Evolutionary conservation across 2,797 vertebrate species (phyloP).

Genomic region (Schizothorax lantsangensis): DNA sequence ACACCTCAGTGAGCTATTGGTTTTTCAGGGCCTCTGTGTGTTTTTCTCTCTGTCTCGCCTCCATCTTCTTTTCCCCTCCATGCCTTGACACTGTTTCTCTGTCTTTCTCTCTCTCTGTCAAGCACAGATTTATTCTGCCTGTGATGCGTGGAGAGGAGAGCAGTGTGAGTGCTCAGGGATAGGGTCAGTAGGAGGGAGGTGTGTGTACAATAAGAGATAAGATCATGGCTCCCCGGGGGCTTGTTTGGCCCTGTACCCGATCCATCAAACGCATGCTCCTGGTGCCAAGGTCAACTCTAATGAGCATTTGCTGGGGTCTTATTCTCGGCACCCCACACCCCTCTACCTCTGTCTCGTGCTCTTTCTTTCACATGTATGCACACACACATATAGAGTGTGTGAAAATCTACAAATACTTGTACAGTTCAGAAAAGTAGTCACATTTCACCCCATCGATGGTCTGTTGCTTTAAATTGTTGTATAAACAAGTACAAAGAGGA

Average conservation of each 20-base stretch:
- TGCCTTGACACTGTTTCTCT: constrained; percentile 37
- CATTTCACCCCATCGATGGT: background rate
- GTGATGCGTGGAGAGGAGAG: constrained; percentile 80
- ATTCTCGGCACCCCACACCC: constrained; percentile 73
- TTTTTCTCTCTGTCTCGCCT: constrained; percentile 56
- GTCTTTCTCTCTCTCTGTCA: constrained; percentile 69
- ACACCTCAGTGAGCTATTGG: constrained; percentile 80
- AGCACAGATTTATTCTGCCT: constrained; percentile 96
- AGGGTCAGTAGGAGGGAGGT: constrained; percentile 72
- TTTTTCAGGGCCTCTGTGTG: constrained; percentile 72
- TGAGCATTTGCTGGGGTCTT: constrained; percentile 89
- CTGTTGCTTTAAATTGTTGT: background rate
- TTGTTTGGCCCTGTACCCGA: constrained; percentile 88
- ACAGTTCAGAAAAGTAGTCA: constrained; percentile 46
- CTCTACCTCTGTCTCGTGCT: constrained; percentile 55
- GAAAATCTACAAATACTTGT: constrained; percentile 67
- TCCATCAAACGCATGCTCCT: constrained; percentile 91
- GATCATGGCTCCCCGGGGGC: constrained; percentile 86
- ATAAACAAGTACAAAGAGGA: background rate
- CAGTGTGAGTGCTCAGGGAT: constrained; percentile 70
- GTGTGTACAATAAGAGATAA: constrained; percentile 95
- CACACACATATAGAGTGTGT: constrained; percentile 41
- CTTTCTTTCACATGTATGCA: constrained; percentile 48
- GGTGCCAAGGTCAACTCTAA: constrained; percentile 98
- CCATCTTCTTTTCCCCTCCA: constrained; percentile 52